phyloP scores from a whole-genome alignment of 2,888 invertebrate genomes.

The Cheilosia soror region DNA sequence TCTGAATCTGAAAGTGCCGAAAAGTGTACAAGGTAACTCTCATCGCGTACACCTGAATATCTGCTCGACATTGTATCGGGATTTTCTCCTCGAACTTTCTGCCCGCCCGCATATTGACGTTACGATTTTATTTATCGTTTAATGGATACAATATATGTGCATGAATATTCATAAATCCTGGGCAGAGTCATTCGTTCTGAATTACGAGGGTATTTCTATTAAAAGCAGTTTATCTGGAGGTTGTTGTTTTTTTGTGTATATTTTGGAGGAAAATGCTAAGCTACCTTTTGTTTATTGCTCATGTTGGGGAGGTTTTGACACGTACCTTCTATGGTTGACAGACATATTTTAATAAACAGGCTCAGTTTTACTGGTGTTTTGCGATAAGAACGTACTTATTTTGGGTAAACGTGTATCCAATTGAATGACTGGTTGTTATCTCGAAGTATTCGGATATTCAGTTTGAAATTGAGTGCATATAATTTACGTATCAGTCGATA shows the following conservation, averaged over 20 bases:
- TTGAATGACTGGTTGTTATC: too few relatives aligned
- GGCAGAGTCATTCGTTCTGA: slow-evolving; percentile 31
- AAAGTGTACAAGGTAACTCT: background rate
- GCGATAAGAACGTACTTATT: too few relatives aligned
- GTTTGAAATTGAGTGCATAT: too few relatives aligned
- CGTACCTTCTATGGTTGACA: background rate
- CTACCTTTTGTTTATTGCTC: background rate
- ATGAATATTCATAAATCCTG: slow-evolving; percentile 53
- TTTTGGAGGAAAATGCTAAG: background rate
- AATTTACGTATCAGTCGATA: too few relatives aligned
- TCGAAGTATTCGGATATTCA: too few relatives aligned
- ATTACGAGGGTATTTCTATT: slow-evolving; percentile 33
- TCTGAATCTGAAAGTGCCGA: background rate
- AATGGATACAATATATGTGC: background rate
- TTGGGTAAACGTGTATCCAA: too few relatives aligned
- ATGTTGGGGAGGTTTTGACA: background rate
- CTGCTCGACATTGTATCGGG: background rate
- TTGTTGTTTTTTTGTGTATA: background rate
- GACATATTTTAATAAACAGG: too few relatives aligned
- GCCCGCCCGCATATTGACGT: background rate
- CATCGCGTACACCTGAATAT: background rate
- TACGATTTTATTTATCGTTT: slow-evolving; percentile 1
- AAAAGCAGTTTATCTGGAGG: slow-evolving; percentile 34
- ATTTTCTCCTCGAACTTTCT: too few relatives aligned
- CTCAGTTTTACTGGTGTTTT: too few relatives aligned